phyloP scores from a whole-genome alignment of 2,113 vertebrate species.

The Barbus barbus region DNA sequence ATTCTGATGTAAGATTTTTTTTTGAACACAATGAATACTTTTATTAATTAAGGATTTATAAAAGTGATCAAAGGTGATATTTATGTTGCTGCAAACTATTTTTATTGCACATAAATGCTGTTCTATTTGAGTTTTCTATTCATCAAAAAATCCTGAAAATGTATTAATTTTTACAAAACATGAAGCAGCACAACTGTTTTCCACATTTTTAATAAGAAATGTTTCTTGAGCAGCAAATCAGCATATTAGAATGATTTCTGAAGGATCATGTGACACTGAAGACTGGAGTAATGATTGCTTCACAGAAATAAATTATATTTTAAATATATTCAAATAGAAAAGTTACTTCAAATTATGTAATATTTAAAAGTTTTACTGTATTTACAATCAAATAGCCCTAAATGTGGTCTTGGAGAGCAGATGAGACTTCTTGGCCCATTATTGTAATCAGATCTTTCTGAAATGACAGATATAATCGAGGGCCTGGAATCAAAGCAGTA shows the following conservation, averaged over 20 bases:
- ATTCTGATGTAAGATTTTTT: not conserved
- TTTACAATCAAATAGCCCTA: not conserved
- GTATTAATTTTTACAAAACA: not conserved
- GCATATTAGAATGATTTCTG: not conserved
- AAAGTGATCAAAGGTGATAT: not conserved
- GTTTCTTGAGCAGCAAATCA: not conserved
- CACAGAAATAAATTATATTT: no score
- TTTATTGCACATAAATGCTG: not conserved
- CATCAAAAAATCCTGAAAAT: not conserved
- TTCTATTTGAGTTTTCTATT: not conserved
- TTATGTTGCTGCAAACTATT: not conserved
- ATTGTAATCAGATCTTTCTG: not conserved
- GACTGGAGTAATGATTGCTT: not conserved
- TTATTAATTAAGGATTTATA: not conserved
- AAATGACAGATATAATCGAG: not conserved
- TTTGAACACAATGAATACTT: not conserved
- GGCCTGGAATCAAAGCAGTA: not conserved
- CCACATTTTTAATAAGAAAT: not conserved
- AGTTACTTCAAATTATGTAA: not conserved
- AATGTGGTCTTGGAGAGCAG: no score
- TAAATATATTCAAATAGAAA: not conserved
- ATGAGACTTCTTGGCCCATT: not conserved
- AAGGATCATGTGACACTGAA: not conserved
- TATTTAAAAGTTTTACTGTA: not conserved
- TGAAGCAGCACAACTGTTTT: not conserved